Base-by-base conservation (phyloP, 1,140 invertebrate species). In the Drosophila ercepeae region DNA sequence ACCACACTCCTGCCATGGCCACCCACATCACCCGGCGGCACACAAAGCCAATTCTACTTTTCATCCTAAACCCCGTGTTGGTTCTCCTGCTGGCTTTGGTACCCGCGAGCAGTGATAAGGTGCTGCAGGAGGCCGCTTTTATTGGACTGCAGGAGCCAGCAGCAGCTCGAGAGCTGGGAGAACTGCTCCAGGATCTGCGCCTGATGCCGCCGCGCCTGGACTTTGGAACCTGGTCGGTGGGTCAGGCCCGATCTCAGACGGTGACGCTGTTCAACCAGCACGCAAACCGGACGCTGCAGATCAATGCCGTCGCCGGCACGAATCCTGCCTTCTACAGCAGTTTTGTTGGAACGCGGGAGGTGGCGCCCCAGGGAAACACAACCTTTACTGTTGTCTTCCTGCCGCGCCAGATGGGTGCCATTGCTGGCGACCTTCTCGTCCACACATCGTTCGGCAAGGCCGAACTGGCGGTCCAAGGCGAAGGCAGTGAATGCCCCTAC, bases 371-470 rank as follows among this genome's bases (percentile, higher is more conserved):
- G 57, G 95, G 96, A 45, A 99, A 99, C 92, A 99, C 98, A 71
- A 96, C 97, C 61, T 99, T 99, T 93, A 97, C 96, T 93, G 96
- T 99, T 77, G 97, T 99, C 55, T 99, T 98, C 92, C 93, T 99
- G 78, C 97, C 97, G 14, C 93, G 98, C 86, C 95, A 97, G 92
- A 95, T 98, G 92, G 97, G 97, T 65, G 94, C 94, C 84, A 95
- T 98, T 68, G 94, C 97, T 91, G 97, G 97, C 91, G 95, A 95
- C 91, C 94, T 99, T 89, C 97, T 96, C 92, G 96, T 99, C 89
- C 97, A 98, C 92, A 98, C 98, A 11, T 97, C 97, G 46, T 95
- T 97, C 91, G 98, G 98, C 59, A 95, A 94, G 72, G 93, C 97
- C 89, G 95, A 95, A 89, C 92, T 93, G 19, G 76, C 96, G 94